A percentile compares a stretch with the other conserved stretches of the same genome.
Conservation (phyloP, 2,797 vertebrate species). For the Pseudomugil gertrudae region DNA sequence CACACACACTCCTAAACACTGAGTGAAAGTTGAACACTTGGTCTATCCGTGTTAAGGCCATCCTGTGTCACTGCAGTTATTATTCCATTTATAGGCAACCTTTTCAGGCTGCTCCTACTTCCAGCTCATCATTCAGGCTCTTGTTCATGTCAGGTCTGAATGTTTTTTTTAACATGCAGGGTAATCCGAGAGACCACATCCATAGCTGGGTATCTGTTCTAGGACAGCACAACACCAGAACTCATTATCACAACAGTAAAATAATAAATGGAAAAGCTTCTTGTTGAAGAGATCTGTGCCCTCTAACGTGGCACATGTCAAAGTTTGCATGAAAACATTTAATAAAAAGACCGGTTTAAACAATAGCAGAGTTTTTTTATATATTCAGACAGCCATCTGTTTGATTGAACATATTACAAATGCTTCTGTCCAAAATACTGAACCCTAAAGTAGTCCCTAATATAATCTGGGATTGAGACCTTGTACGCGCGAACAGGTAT, state of each 20-base stretch:
- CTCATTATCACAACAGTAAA: not conserved
- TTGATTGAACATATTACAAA: not conserved
- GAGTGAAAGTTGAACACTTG: too few relatives aligned
- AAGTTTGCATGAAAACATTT: not conserved
- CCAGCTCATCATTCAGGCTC: not conserved
- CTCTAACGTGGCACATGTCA: not conserved
- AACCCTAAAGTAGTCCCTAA: not conserved
- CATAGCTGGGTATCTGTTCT: not conserved
- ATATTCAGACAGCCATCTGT: not conserved
- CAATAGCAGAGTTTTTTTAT: not conserved
- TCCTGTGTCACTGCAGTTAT: conserved; percentile 20
- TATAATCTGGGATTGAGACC: too few relatives aligned
- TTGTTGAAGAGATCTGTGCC: not conserved
- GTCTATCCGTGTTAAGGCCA: too few relatives aligned
- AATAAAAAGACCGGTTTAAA: not conserved
- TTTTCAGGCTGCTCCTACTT: not conserved
- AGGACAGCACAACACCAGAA: not conserved
- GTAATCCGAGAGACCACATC: not conserved
- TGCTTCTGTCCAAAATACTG: not conserved
- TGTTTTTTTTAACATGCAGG: not conserved
- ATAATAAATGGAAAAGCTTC: not conserved
- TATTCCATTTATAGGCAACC: conserved; percentile 10
- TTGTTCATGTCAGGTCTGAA: not conserved
- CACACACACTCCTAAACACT: conserved; percentile 20
- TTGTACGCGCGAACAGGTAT: too few relatives aligned